phyloP scores from a whole-genome alignment of 2,888 invertebrate genomes.

The Athalia rosae region DNA sequence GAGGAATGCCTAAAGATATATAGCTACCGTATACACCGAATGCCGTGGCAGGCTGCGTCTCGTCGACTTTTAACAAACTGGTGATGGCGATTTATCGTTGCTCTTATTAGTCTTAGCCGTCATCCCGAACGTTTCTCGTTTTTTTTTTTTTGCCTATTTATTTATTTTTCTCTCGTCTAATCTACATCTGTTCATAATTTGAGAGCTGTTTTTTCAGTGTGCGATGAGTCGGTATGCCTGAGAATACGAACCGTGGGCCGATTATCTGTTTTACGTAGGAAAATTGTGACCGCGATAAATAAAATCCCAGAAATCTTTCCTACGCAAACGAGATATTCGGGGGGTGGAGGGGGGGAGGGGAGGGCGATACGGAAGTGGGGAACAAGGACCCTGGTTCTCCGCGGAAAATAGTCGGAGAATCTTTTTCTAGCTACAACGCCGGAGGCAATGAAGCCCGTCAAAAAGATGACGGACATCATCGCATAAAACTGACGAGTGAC shows the following conservation, averaged over 20 bases:
- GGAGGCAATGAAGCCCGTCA: conserved; percentile 74
- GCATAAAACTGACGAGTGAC: conserved; percentile 73
- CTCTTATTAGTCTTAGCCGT: not conserved
- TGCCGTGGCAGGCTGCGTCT: conserved; percentile 12
- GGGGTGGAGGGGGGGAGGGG: too few species aligned
- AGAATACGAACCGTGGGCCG: not conserved
- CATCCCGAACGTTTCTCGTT: conserved; percentile 3
- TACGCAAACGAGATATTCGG: too few species aligned
- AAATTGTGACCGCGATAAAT: not conserved
- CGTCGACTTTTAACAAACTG: conserved; percentile 21
- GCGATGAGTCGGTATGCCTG: not conserved
- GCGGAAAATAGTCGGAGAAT: conserved; percentile 60
- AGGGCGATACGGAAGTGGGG: conserved; percentile 39
- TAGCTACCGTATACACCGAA: not conserved
- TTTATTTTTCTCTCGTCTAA: not conserved
- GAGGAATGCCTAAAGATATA: conserved; percentile 4
- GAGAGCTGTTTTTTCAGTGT: conserved; percentile 20
- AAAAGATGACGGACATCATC: conserved; percentile 73
- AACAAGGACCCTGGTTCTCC: conserved; percentile 58
- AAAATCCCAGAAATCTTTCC: too few species aligned
- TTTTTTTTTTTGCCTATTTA: too few species aligned
- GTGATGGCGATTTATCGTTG: conserved; percentile 25
- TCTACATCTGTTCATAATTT: conserved; percentile 33
- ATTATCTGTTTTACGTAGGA: not conserved
- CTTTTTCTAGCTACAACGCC: conserved; percentile 55